A percentile compares a stretch with the other conserved stretches of the same genome.
phyloP scores from a whole-genome alignment of 2,797 vertebrate genomes.

The Diceros bicornis region DNA sequence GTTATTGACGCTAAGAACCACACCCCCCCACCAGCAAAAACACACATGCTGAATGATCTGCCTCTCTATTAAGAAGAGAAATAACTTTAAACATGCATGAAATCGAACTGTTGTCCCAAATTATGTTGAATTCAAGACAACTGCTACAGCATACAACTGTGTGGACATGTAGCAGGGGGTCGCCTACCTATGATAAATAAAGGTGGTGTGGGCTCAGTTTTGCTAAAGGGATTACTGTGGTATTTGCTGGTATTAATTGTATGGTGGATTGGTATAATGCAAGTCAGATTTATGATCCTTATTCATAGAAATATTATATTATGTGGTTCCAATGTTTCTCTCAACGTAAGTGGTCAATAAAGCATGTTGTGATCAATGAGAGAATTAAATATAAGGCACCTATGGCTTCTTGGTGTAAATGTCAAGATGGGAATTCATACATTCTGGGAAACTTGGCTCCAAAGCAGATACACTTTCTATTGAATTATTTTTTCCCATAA shows the following conservation, averaged over 20 bases:
- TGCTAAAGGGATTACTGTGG: neutral
- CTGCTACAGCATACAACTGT: accelerated
- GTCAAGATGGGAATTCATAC: accelerated
- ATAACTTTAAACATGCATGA: too few relatives aligned
- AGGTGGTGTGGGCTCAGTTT: too few relatives aligned
- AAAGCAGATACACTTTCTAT: accelerated
- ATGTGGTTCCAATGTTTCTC: neutral
- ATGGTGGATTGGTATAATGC: neutral
- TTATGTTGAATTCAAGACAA: neutral
- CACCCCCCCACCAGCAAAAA: neutral
- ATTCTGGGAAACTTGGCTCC: neutral
- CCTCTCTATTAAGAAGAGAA: neutral
- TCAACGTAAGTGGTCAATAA: accelerated
- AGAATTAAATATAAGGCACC: neutral
- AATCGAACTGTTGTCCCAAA: neutral
- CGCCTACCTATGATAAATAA: accelerated
- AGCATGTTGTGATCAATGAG: accelerated
- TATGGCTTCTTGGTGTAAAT: accelerated
- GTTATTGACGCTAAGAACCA: neutral
- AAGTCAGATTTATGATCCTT: neutral
- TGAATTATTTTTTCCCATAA: neutral
- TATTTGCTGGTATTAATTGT: neutral
- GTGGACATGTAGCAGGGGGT: too few relatives aligned
- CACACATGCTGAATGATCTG: too few relatives aligned
- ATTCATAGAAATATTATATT: neutral